Conservation (phyloP, 2,113 vertebrate species). For the Ctenomys sociabilis region DNA sequence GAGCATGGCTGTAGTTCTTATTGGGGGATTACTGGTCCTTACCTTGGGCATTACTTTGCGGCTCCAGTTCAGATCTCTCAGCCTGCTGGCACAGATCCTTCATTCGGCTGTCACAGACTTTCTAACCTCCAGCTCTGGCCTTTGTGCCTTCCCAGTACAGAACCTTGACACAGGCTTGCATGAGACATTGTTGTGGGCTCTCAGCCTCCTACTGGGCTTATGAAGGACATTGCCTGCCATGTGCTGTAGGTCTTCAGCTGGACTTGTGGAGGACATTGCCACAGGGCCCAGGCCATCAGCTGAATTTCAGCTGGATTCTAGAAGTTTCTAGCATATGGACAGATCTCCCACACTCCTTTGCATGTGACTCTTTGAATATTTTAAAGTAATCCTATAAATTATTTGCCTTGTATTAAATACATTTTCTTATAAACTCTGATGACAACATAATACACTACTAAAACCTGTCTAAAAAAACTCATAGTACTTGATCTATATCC, state of each 20-base stretch:
- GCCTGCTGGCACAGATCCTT: neutral
- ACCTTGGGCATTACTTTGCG: too few species aligned
- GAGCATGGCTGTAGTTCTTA: too few species aligned
- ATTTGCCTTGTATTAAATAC: neutral
- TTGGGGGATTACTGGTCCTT: neutral
- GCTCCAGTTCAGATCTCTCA: neutral
- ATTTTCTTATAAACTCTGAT: neutral
- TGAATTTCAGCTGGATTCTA: neutral
- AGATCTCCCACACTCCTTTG: neutral
- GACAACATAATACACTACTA: neutral
- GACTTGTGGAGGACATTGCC: neutral
- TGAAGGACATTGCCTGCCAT: neutral
- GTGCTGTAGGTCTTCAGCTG: neutral
- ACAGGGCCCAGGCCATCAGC: too few species aligned
- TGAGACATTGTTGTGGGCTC: neutral
- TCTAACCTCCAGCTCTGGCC: neutral
- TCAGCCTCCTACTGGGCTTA: neutral
- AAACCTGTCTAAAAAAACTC: conserved; percentile 3
- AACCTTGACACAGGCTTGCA: neutral
- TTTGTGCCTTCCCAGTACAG: neutral
- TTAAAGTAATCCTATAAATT: neutral
- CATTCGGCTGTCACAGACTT: neutral
- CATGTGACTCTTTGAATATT: neutral
- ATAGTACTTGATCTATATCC: neutral
- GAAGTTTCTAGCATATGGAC: neutral